Base-by-base conservation (phyloP, 2,888 invertebrate genomes). In the Sinohyriopsis cumingii region DNA sequence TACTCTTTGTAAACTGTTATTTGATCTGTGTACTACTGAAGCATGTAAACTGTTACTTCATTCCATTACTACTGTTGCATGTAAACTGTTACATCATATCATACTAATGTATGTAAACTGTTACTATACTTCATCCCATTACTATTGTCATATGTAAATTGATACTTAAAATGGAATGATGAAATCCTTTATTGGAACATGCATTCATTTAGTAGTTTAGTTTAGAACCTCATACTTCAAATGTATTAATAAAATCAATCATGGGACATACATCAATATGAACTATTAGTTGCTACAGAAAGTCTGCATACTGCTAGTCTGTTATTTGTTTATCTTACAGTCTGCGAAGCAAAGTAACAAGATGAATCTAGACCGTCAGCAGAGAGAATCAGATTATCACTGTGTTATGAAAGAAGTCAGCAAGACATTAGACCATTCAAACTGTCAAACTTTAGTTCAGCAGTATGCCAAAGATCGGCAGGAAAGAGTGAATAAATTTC, bases 361-460 rank as follows among this genome's bases (percentile, higher is more conserved):
- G 59, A 63, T 71, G 19, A 76, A 82, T 67, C 63, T 76, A 55
- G 80, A 84, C 55, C 68, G 79, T 61, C 65, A 76, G 24, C 82
- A 80, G 65, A 65, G 77, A 61, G 83, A 83, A 59, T 83, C 82
- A 15, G 87, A 87, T 71, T 77, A 80, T 69, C 63, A 78, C 18
- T 78, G 79, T 78, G 82, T 82, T n/a, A 24, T 81, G 63, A 65
- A 79, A 25, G 80, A 81, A 33, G 54, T 69, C 3, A 33, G 61
- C 33, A 24, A 57, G 53, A 53, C 54, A 63, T 22, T 54, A 60
- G 63, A 64, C 53, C 28, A 62, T 18, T 18, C 53, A 22, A 59
- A 68, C 20, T 15, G 82, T 56, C 76, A 82, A 56, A 72, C 71
- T 18, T 71, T 72, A 28, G 72, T 85, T 1, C 67, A 69, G 71